Base-by-base conservation (phyloP, 2,797 vertebrate species). In the Morus bassanus region DNA sequence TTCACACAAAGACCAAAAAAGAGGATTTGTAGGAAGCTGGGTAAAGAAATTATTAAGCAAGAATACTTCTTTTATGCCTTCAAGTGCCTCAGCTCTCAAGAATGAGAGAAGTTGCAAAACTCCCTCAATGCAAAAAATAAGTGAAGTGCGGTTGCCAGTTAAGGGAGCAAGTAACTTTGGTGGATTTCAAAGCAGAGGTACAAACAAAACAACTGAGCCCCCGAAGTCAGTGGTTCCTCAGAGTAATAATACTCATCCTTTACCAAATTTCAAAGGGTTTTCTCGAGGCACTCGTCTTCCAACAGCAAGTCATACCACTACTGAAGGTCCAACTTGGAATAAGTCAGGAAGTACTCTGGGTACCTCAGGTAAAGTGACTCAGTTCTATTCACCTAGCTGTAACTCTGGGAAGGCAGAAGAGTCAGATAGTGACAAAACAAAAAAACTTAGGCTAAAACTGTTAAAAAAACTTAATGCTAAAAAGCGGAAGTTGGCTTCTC, bases 381-480 rank as follows among this genome's bases (percentile, higher is more conserved):
- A 35, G 12, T 21, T 35, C 50, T 31, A 25, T 81, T 15, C 76
- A 13, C 15, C 4, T 3, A 30, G 41, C 25, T n/a, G 1, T 67
- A 75, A 43, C 25, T 91, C 79, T 28, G 81, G 59, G 73, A 96
- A 93, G 45, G 65, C 74, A n/a, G 88, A 90, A 43, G 92, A 95
- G 35, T 88, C 92, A 6, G 60, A 76, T 6, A 96, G 95, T 18
- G 95, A 96, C 51, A 97, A 98, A 87, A 98, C 98, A 19, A 98
- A 98, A 46, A 97, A 97, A 39, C 98, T 99, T 86, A 97, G 99
- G 59, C 94, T 98, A 16, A 99, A 99, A 95, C 98, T 99, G 31
- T 92, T 99, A 51, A 99, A 99, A 97, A 99, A 99, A 64, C 98
- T 99, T 18, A 99, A 99, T 86, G 98, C 98, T 27, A 99, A 99